These are phyloP conservation scores for Phyllostomus discolor DNA, from an alignment of 2,113 vertebrate genomes.

Conservation along the genomic window DNA sequence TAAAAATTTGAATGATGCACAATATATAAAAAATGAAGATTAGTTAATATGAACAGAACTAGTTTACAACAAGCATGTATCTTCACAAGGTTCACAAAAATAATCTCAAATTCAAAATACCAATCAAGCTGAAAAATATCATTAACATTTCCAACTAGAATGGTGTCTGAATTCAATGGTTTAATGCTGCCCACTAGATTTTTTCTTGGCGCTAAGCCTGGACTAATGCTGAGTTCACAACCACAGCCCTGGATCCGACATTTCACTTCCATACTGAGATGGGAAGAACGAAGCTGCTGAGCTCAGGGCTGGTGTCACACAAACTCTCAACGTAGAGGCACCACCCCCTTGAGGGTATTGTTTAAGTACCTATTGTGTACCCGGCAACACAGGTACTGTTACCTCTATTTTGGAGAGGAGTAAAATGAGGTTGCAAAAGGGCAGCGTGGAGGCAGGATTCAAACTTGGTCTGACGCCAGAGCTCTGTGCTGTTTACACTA, in stretches of 20 bases:
- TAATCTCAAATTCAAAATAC: conserved; percentile 32
- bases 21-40: background rate
- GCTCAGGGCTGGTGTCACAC: background rate
- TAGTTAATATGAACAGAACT: conserved; percentile 16
- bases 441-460: background rate
- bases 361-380: background rate
- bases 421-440: background rate
- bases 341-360: background rate
- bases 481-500: background rate
- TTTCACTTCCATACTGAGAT: background rate
- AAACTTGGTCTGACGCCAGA: background rate
- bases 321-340: background rate
- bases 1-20: conserved; percentile 30
- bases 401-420: background rate
- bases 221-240: background rate
- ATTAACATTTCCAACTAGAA: conserved; percentile 19
- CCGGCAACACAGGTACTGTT: background rate
- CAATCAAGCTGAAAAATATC: conserved; percentile 14
- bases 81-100: conserved; percentile 38
- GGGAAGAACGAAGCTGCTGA: background rate
- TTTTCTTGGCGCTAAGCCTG: conserved; percentile 4
- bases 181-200: background rate
- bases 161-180: background rate
- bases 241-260: background rate
- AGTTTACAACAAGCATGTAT: conserved; percentile 25